A percentile compares a stretch with the other conserved stretches of the same genome.
Conservation (phyloP, 1,140 invertebrate species). For the Drosophila tsacasi region DNA sequence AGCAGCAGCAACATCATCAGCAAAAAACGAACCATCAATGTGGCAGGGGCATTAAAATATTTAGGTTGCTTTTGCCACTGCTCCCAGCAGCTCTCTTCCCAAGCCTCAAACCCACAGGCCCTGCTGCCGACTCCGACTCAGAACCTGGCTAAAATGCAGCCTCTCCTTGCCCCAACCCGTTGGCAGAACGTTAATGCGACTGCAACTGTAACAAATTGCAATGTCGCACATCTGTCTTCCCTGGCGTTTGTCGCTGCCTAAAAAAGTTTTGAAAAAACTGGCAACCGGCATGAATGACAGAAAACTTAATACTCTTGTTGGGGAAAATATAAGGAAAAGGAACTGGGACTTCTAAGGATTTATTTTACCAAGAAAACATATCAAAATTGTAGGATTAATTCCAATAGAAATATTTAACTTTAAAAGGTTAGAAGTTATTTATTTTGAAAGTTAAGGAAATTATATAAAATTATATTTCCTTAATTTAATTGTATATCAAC, state of each 20-base stretch:
- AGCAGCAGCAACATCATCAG: constrained; percentile 46
- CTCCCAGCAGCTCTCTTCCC: constrained; percentile 44
- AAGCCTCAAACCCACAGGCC: constrained; percentile 35
- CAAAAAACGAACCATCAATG: constrained; percentile 81
- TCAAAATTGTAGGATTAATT: not conserved
- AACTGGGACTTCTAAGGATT: not conserved
- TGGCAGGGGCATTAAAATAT: constrained; percentile 78
- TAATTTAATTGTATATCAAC: no score
- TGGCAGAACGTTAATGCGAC: constrained; percentile 72
- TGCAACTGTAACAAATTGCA: constrained; percentile 83
- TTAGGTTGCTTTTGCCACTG: constrained; percentile 69
- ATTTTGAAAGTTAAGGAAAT: no score
- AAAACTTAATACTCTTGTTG: constrained; percentile 1
- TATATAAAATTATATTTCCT: no score
- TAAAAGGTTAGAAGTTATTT: no score
- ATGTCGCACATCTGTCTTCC: constrained; percentile 81
- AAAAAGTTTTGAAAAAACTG: constrained; percentile 42
- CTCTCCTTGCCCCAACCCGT: constrained; percentile 15
- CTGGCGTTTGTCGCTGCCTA: constrained; percentile 64
- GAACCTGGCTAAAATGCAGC: constrained; percentile 32
- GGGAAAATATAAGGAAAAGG: not conserved
- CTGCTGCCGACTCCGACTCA: constrained; percentile 28
- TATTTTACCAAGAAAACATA: not conserved
- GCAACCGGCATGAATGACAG: not conserved
- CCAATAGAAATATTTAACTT: not conserved